phyloP scores from a whole-genome alignment of 2,113 vertebrate genomes.

The Gasterosteus aculeatus region DNA sequence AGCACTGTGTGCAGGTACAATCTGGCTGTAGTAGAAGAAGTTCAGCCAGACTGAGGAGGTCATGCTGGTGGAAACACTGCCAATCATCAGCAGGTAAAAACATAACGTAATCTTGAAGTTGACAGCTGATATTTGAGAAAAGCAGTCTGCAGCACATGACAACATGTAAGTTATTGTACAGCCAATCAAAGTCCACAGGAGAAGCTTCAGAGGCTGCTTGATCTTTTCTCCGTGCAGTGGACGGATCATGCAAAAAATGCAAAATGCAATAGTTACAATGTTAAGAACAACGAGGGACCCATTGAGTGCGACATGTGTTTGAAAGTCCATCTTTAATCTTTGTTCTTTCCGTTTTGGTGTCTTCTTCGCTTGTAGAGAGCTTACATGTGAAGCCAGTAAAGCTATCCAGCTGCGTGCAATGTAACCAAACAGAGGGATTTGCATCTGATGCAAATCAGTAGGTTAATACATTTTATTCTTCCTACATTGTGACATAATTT shows the following conservation, averaged over 20 bases:
- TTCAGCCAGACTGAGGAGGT: conserved; percentile 54
- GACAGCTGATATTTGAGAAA: not conserved
- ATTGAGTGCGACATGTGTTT: conserved; percentile 14
- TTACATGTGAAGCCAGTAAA: not conserved
- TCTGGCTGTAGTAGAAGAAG: conserved; percentile 61
- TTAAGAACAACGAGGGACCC: not conserved
- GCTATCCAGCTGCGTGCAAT: not conserved
- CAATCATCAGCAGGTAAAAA: rapidly evolving
- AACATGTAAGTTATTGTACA: conserved; percentile 16
- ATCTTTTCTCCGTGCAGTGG: conserved; percentile 12
- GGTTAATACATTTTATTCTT: not conserved
- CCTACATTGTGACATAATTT: not conserved
- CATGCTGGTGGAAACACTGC: conserved; percentile 17
- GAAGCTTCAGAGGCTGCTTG: conserved; percentile 62
- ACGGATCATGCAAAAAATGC: conserved; percentile 44
- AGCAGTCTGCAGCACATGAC: rapidly evolving
- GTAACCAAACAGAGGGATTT: conserved; percentile 8
- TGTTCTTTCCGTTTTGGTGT: not conserved
- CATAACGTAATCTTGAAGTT: too few species aligned
- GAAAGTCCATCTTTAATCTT: not conserved
- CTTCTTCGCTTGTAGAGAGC: not conserved
- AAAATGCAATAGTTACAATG: conserved; percentile 39
- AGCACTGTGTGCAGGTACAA: conserved; percentile 46
- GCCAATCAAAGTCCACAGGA: conserved; percentile 31
- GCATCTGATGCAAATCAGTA: conserved; percentile 47